phyloP scores from a whole-genome alignment of 2,113 vertebrate species.

The Proterorhinus semilunaris region DNA sequence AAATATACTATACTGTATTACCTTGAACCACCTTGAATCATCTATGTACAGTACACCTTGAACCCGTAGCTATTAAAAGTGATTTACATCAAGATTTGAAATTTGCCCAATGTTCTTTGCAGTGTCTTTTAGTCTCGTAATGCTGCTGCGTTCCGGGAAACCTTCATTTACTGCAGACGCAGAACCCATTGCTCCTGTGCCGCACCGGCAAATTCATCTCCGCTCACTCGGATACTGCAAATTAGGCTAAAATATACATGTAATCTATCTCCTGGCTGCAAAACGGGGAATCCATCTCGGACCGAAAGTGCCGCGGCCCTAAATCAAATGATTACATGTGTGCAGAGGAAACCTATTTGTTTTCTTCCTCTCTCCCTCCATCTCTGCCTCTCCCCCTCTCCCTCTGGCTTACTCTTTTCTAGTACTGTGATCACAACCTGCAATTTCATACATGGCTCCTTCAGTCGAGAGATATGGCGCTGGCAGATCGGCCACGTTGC shows the following conservation, averaged over 20 bases:
- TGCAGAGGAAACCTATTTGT: constrained; percentile 50
- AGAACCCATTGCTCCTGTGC: not conserved
- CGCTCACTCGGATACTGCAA: constrained; percentile 24
- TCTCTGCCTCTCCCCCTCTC: constrained; percentile 8
- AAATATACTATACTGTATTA: too few species aligned
- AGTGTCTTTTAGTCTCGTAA: not conserved
- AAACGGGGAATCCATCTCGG: constrained; percentile 40
- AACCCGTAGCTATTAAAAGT: not conserved
- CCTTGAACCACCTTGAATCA: too few species aligned
- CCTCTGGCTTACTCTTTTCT: constrained; percentile 50
- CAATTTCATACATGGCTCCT: constrained; percentile 63
- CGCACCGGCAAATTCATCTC: constrained; percentile 11
- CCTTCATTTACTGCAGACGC: not conserved
- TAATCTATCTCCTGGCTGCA: constrained; percentile 37
- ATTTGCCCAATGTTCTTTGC: not conserved
- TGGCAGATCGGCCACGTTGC: constrained; percentile 59
- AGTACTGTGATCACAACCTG: constrained; percentile 64
- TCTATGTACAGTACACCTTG: too few species aligned
- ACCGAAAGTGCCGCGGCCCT: constrained; percentile 4
- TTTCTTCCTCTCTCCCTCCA: constrained; percentile 34
- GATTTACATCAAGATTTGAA: not conserved
- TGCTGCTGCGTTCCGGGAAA: not conserved
- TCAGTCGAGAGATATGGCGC: constrained; percentile 16
- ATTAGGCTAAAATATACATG: constrained; percentile 25
- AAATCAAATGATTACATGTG: constrained; percentile 61